Conservation (phyloP, 2,888 invertebrate species). For the Drosophila pullipes region DNA sequence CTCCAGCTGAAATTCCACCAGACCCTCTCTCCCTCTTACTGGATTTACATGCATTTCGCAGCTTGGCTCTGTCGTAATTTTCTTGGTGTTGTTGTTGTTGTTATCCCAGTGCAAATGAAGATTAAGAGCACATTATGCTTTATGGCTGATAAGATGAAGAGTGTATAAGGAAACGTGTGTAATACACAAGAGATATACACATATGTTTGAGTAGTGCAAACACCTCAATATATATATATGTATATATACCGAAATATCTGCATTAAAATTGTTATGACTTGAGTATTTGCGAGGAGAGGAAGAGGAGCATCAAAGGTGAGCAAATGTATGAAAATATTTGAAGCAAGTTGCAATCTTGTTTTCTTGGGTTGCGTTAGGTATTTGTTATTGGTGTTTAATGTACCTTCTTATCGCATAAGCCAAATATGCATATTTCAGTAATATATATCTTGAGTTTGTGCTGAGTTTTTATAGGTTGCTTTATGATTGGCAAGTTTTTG, state of each 20-base stretch:
- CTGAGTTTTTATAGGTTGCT: background rate
- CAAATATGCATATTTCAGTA: background rate
- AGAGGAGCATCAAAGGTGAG: background rate
- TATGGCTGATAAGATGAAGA: constrained; percentile 47
- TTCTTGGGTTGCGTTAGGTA: background rate
- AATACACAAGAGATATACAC: background rate
- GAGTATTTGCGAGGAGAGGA: constrained; percentile 4
- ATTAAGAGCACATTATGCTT: constrained; percentile 61
- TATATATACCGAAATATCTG: background rate
- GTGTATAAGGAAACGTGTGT: constrained; percentile 33
- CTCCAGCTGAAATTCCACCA: constrained; percentile 17
- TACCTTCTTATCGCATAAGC: background rate
- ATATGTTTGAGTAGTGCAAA: constrained; percentile 8
- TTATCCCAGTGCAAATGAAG: constrained; percentile 49
- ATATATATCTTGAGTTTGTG: background rate
- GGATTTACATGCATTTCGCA: constrained; percentile 5
- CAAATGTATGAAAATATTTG: background rate
- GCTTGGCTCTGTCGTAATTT: constrained; percentile 12
- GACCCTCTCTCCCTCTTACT: too few relatives aligned
- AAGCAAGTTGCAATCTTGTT: background rate
- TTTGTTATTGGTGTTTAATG: background rate
- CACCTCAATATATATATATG: constrained; percentile 22
- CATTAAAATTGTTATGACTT: constrained; percentile 16
- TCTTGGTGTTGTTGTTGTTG: constrained; percentile 4
- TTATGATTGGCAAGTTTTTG: background rate